phyloP scores from a whole-genome alignment of 1,140 invertebrate species.

The Mesaphorura yosii region DNA sequence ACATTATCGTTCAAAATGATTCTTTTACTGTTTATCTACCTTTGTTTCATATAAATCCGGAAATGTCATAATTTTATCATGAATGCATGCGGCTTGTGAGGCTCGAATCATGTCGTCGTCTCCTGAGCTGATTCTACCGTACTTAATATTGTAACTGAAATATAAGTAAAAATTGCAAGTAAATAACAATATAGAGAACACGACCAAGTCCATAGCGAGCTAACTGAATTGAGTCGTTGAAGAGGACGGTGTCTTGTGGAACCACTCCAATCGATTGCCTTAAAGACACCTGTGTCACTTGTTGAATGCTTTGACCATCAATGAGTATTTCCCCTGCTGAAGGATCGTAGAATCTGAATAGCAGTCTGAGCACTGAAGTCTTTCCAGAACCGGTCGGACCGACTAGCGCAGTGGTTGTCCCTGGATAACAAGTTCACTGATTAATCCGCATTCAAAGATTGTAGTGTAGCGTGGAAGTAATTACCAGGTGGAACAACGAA shows the following conservation, averaged over 20 bases:
- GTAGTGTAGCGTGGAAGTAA: too few relatives aligned
- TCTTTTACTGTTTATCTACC: conserved; percentile 38
- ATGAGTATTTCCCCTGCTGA: conserved; percentile 70
- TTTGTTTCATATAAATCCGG: conserved; percentile 76
- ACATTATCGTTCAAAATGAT: neutral
- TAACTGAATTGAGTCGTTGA: conserved; percentile 81
- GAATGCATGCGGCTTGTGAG: conserved; percentile 83
- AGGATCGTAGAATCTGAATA: conserved; percentile 93
- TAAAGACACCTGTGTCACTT: conserved; percentile 64
- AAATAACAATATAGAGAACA: conserved; percentile 1
- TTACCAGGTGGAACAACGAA: conserved; percentile 79
- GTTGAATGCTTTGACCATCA: conserved; percentile 71
- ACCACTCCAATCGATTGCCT: conserved; percentile 76
- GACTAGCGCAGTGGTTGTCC: conserved; percentile 50
- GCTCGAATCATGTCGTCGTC: conserved; percentile 77
- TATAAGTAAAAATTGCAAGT: neutral
- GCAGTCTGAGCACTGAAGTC: conserved; percentile 79
- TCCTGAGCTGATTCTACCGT: conserved; percentile 65
- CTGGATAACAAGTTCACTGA: neutral
- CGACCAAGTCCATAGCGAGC: neutral
- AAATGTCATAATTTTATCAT: conserved; percentile 78
- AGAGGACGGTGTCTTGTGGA: conserved; percentile 93
- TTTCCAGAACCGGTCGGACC: conserved; percentile 87
- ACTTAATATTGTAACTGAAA: conserved; percentile 81
- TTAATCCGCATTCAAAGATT: neutral